Evolutionary conservation across 2,888 invertebrate genomes (phyloP).

Genomic region (Julus scanicus): DNA sequence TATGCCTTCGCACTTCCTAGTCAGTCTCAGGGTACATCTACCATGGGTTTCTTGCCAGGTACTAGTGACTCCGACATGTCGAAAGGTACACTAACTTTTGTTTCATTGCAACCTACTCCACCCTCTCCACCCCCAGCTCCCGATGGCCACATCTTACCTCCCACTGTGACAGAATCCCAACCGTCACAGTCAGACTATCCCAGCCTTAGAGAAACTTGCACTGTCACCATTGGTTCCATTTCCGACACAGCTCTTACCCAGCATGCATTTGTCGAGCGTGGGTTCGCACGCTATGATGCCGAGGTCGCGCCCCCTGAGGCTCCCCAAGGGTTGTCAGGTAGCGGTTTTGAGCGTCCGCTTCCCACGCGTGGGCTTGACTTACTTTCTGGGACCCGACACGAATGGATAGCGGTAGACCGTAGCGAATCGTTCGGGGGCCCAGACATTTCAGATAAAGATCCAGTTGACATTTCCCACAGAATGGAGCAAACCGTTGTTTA

Average conservation of each 20-base stretch:
- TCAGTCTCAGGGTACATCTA: background rate
- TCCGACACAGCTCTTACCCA: background rate
- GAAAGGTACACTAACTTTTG: background rate
- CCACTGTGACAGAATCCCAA: too few relatives aligned
- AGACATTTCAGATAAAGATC: too few relatives aligned
- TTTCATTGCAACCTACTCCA: background rate
- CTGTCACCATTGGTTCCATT: slow-evolving; percentile 22
- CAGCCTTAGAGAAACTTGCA: slow-evolving; percentile 40
- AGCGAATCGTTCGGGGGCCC: background rate
- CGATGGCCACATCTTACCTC: background rate
- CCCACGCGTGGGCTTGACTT: background rate
- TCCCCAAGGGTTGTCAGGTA: background rate
- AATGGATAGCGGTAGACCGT: background rate
- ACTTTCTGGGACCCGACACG: background rate
- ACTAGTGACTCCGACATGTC: background rate
- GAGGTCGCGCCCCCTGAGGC: background rate
- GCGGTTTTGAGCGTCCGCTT: background rate
- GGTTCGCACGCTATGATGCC: background rate
- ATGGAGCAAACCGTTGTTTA: background rate
- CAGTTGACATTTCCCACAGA: background rate
- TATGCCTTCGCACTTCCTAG: background rate
- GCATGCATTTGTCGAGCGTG: background rate
- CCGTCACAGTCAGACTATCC: background rate
- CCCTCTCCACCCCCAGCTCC: background rate
- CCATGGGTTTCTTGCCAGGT: background rate